Evolutionary conservation across 2,113 vertebrate genomes (phyloP).

Genomic region (Herpetotheres cachinnans): DNA sequence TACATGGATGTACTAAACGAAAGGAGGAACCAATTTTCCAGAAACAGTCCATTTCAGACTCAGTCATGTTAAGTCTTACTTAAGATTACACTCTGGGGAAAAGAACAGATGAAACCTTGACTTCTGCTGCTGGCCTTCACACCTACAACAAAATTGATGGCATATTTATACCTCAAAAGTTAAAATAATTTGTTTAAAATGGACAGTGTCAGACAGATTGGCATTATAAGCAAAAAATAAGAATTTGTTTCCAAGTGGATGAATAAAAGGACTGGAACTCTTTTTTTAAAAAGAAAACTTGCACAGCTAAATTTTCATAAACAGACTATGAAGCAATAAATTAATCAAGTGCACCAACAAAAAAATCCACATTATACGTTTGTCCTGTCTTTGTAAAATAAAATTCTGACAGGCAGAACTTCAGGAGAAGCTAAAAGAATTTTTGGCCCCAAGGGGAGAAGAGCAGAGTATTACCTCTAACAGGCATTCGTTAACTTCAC

Average conservation of each 20-base stretch:
- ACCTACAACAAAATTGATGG: not conserved
- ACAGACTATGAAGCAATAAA: not conserved
- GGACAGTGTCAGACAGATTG: not conserved
- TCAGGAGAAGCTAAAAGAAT: not conserved
- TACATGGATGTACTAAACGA: not conserved
- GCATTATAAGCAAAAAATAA: not conserved
- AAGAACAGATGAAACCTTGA: not conserved
- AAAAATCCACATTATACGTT: not conserved
- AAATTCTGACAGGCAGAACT: not conserved
- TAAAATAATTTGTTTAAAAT: not conserved
- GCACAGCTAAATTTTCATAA: not conserved
- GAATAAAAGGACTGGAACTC: not conserved
- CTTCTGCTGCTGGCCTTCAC: not conserved
- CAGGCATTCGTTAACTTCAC: not conserved
- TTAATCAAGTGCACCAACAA: not conserved
- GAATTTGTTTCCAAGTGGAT: not conserved
- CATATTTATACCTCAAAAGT: not conserved
- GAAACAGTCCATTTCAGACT: not conserved
- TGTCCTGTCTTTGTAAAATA: not conserved
- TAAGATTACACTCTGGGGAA: not conserved
- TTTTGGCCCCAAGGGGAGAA: not conserved
- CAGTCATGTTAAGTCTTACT: not conserved
- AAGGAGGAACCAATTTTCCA: not conserved
- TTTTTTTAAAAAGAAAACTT: not conserved
- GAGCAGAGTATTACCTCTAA: not conserved